These are phyloP conservation scores for Nylanderia fulva DNA, from an alignment of 1,140 invertebrate genomes.

Conservation along the genomic window DNA sequence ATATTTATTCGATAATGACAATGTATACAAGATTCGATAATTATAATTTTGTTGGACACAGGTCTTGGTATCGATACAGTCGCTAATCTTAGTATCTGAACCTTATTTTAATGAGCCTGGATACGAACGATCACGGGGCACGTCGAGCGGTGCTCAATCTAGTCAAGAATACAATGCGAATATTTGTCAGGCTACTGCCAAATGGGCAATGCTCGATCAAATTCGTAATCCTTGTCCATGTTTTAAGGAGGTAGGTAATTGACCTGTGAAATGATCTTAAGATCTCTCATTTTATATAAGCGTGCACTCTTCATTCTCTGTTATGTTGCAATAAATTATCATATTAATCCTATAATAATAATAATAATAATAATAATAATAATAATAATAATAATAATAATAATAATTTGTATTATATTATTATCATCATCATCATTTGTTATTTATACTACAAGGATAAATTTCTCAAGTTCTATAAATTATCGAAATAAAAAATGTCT, in stretches of 20 bases:
- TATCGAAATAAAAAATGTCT: not conserved
- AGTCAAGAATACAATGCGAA: slow-evolving; percentile 98
- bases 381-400: not conserved
- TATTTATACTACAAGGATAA: not conserved
- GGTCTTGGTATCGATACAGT: slow-evolving; percentile 98
- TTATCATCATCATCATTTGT: not conserved
- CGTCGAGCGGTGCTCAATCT: slow-evolving; percentile 94
- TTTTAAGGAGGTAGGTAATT: slow-evolving; percentile 92
- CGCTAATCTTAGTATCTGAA: slow-evolving; percentile 97
- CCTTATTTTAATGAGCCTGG: slow-evolving; percentile 99
- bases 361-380: not conserved
- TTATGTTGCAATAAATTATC: no score
- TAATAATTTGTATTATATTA: not conserved
- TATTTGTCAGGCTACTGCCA: slow-evolving; percentile 97
- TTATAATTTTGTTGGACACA: slow-evolving; percentile 77
- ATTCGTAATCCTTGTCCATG: slow-evolving; percentile 96
- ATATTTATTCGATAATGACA: no score
- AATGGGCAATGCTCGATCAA: slow-evolving; percentile 98
- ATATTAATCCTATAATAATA: no score
- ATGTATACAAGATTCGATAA: no score
- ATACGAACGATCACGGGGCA: slow-evolving; percentile 96
- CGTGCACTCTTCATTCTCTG: not conserved
- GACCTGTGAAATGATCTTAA: no score
- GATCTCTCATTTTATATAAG: no score
- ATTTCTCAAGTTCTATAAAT: not conserved